These are phyloP conservation scores for Sarcophaga peregrina DNA, from an alignment of 1,140 invertebrate species.

Conservation along the genomic window DNA sequence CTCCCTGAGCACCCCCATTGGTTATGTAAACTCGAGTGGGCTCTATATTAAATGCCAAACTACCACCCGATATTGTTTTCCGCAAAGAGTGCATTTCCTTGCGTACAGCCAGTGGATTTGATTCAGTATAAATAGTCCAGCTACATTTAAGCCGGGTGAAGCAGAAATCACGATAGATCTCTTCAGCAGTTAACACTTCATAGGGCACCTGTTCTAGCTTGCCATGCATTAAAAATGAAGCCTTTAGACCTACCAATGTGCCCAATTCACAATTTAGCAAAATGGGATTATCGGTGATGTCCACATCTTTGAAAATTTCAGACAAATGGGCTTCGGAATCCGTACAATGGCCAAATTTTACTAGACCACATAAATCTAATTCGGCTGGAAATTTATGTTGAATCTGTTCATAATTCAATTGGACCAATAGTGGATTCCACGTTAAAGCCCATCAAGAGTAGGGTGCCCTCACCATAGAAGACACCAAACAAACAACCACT, in stretches of 20 bases:
- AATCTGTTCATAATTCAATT: constrained; percentile 70
- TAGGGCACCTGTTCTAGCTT: constrained; percentile 74
- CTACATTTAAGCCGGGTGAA: constrained; percentile 73
- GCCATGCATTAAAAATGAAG: constrained; percentile 77
- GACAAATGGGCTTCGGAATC: constrained; percentile 69
- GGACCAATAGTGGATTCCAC: constrained; percentile 70
- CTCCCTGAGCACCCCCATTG: constrained; percentile 48
- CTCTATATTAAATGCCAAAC: constrained; percentile 57
- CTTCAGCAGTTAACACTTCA: constrained; percentile 72
- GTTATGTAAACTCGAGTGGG: constrained; percentile 59
- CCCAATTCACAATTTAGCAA: constrained; percentile 72
- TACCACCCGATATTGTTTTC: constrained; percentile 69
- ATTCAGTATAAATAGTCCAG: constrained; percentile 69
- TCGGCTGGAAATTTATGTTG: constrained; percentile 78
- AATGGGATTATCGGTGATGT: constrained; percentile 81
- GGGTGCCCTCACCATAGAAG: constrained; percentile 74
- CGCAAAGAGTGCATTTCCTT: constrained; percentile 70
- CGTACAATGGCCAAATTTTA: constrained; percentile 72
- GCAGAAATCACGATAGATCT: constrained; percentile 75
- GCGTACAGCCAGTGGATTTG: constrained; percentile 65
- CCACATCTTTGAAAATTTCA: constrained; percentile 76
- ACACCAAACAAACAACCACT: constrained; percentile 79
- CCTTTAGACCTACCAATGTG: constrained; percentile 70
- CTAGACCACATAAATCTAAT: constrained; percentile 78
- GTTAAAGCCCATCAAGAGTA: constrained; percentile 76